Base-by-base conservation (phyloP, 2,888 invertebrate genomes). In the Podotricha telesiphe region DNA sequence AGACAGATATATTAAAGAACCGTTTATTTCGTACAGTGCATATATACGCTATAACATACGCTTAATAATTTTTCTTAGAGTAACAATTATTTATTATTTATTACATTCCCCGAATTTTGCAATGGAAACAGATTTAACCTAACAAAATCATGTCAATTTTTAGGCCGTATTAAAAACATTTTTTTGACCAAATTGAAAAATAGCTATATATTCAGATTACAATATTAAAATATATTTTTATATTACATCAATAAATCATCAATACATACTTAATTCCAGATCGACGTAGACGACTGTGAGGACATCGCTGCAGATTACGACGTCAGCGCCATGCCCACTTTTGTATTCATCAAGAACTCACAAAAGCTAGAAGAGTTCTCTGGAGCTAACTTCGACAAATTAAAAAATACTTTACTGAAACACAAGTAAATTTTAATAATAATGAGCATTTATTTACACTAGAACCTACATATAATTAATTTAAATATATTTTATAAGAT, bases 281-380 rank as follows among this genome's bases (percentile, higher is more conserved):
- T 98, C n/a, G 97, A 98, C 87, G 97, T 98, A 0, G 98, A 98
- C 81, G 96, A 97, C 76, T 95, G 96, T 81, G 97, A 97, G 82
- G 97, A 97, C 58, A 91, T 98, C 68, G 96, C 97, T 2, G 92
- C 94, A 73, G 94, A 96, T 78, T 98, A 97, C 91, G 94, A 95
- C 81, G 95, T 98, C 81, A 94, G 94, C 77, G 96, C 97, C 66
- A 98, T 98, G 98, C 98, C 98, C 56, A 98, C 98, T 4, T 98
- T 98, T 84, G 93, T 98, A 19, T 97, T 98, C 87, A 92, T 98
- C 75, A 98, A 97, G 90, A 95, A 94, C 78, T 91, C 93, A 69
- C 83, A 94, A 81, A 94, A 94, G 82, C 87, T 97, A 63, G 94
- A 95, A 13, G 94, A 94, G 75, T 97, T 97, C 89, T 95, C 96